Base-by-base conservation (phyloP, 2,797 vertebrate species). In the Gila robusta region DNA sequence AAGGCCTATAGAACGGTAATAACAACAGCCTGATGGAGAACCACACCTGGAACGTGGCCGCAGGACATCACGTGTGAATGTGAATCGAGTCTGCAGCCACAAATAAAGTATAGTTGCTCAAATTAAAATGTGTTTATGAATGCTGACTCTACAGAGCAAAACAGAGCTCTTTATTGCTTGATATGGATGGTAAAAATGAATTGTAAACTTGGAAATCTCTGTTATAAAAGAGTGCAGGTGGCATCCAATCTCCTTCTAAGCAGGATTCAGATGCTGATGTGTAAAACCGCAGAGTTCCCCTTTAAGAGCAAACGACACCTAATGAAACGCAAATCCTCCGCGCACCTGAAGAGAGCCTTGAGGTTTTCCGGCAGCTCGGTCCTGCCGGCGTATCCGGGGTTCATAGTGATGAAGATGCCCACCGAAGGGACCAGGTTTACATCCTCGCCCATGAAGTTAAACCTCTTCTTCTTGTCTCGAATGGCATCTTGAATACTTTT, bases 321-420 rank as follows among this genome's bases (percentile, higher is more conserved):
- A 67, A 84, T 69, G n/a, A 72, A 35, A 26, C 26, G 47, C n/a
- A 62, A 35, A 49, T 69, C 54, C 28, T 6, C 21, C n/a, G 78
- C 94, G 92, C 69, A 98, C 98, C 98, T 96, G 94, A 99, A 99
- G 44, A 99, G 96, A 72, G 98, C 96, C 92, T 99, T 99, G 69
- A 99, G 97, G 89, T 99, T 99, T 92, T 99, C 98, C 0, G 98
- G 98, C 5, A 99, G 95, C 91, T 99, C 98, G 0, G 98, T 98
- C 85, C 98, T 95, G 21, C 98, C 98, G 0, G 98, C 98, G 0
- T 99, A 99, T 19, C 98, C 98, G 0, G 98, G 98, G 89, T 99
- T 99, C 98, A 99, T 99, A 1, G 98, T 99, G 94, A 99, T 98
- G 92, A 99, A 99, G 93, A 99, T 98, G 3, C 98, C 98, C 2